Percentiles rank a stretch among this genome's conserved stretches.
These are phyloP conservation scores for Imbricaverruca yamaguchii DNA, from an alignment of 2,888 invertebrate species.

Conservation along the genomic window DNA sequence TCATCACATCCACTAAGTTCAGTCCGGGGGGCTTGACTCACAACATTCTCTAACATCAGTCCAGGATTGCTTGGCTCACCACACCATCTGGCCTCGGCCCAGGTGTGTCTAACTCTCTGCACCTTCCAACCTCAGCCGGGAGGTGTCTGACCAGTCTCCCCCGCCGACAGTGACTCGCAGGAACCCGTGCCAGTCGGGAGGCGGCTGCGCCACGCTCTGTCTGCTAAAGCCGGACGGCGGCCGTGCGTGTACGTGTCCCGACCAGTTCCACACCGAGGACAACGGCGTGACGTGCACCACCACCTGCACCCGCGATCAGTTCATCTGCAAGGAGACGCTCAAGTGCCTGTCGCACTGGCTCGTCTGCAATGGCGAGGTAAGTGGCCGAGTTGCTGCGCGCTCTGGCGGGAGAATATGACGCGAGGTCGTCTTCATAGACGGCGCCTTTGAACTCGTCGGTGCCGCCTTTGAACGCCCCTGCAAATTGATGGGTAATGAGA, in stretches of 20 bases:
- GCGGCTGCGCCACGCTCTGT: conserved; percentile 70
- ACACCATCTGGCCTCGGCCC: too few relatives aligned
- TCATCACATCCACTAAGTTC: too few relatives aligned
- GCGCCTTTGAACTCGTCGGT: too few relatives aligned
- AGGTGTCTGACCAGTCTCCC: too few relatives aligned
- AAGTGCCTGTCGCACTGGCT: conserved; percentile 87
- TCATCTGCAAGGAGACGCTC: conserved; percentile 66
- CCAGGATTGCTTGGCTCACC: too few relatives aligned
- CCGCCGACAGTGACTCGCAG: conserved; percentile 12
- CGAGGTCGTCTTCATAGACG: conserved; percentile 49
- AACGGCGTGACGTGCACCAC: conserved; percentile 56
- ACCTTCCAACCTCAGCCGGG: too few relatives aligned
- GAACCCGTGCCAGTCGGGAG: conserved; percentile 56
- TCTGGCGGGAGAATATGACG: conserved; percentile 70
- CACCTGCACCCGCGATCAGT: conserved; percentile 74
- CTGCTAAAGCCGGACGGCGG: conserved; percentile 59
- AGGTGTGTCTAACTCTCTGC: too few relatives aligned
- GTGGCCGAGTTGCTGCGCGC: not conserved
- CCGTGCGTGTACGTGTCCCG: conserved; percentile 69
- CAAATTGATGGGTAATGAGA: too few relatives aligned
- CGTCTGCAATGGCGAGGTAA: conserved; percentile 62
- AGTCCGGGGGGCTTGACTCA: too few relatives aligned
- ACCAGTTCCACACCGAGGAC: conserved; percentile 63
- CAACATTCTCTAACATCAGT: too few relatives aligned
- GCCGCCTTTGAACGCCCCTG: too few relatives aligned